Percentiles rank a stretch among this genome's conserved stretches.
phyloP scores from a whole-genome alignment of 2,113 vertebrate species.

The Anas platyrhynchos region DNA sequence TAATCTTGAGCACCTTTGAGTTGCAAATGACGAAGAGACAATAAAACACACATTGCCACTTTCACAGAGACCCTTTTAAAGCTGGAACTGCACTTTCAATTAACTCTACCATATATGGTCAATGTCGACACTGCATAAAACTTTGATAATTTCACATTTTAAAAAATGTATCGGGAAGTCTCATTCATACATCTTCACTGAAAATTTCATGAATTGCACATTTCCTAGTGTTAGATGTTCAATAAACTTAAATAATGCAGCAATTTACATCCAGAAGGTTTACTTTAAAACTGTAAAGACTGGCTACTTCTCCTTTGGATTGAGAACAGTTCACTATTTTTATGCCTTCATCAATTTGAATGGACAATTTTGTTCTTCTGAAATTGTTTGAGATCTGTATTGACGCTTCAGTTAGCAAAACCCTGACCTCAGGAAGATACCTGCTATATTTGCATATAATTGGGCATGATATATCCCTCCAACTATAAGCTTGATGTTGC shows the following conservation, averaged over 20 bases:
- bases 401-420: not conserved
- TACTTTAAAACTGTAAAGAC: constrained; percentile 42
- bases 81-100: constrained; percentile 47
- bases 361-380: not conserved
- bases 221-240: constrained; percentile 70
- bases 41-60: constrained; percentile 41
- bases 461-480: not conserved
- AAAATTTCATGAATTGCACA: constrained; percentile 72
- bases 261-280: constrained; percentile 61
- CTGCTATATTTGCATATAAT: not conserved
- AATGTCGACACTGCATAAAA: constrained; percentile 52
- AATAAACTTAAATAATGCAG: constrained; percentile 75
- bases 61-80: constrained; percentile 38
- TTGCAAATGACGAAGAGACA: constrained; percentile 45
- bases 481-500: not conserved
- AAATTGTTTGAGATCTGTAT: not conserved
- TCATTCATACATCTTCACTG: constrained; percentile 57
- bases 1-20: constrained; percentile 30
- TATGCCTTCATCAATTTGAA: not conserved
- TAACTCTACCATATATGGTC: constrained; percentile 57
- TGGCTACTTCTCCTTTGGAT: constrained; percentile 18
- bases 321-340: not conserved
- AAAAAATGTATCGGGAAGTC: constrained; percentile 60
- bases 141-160: constrained; percentile 70
- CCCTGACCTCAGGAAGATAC: not conserved